Evolutionary conservation across 2,888 invertebrate genomes (phyloP).

Genomic region (Laspeyria flexula): DNA sequence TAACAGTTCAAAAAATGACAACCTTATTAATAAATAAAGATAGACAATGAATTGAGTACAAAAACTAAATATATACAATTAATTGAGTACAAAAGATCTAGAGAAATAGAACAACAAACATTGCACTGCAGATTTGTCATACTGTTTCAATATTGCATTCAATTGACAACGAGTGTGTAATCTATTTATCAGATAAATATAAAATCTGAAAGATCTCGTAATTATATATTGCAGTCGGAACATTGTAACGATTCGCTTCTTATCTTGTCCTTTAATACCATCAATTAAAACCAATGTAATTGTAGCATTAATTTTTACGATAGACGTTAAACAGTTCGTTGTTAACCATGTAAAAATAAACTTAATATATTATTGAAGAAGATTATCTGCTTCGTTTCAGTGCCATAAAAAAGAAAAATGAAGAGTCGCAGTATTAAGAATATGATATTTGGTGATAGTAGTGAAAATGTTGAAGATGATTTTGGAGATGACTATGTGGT

Average conservation of each 20-base stretch:
- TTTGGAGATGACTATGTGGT: conserved; percentile 61
- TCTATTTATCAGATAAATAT: conserved; percentile 1
- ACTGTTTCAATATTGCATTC: background rate
- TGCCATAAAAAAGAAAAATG: conserved; percentile 22
- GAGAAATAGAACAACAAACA: no score
- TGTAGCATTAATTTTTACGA: background rate
- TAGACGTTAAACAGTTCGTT: no score
- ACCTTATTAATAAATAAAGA: no score
- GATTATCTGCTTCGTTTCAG: conserved; percentile 15
- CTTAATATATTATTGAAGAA: background rate
- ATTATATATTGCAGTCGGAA: no score
- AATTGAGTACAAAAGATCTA: no score
- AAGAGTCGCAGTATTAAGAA: conserved; percentile 1
- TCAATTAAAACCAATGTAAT: background rate
- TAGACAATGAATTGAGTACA: no score
- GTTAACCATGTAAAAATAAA: no score
- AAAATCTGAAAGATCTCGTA: background rate
- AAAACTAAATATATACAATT: no score
- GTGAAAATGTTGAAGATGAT: conserved; percentile 11
- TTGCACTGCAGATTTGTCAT: background rate
- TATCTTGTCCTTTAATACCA: background rate
- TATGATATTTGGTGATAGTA: conserved; percentile 10
- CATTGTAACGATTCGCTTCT: background rate
- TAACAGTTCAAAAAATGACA: no score
- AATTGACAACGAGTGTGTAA: background rate